Evolutionary conservation across 2,113 vertebrate genomes (phyloP).

Genomic region (Carassius auratus): DNA sequence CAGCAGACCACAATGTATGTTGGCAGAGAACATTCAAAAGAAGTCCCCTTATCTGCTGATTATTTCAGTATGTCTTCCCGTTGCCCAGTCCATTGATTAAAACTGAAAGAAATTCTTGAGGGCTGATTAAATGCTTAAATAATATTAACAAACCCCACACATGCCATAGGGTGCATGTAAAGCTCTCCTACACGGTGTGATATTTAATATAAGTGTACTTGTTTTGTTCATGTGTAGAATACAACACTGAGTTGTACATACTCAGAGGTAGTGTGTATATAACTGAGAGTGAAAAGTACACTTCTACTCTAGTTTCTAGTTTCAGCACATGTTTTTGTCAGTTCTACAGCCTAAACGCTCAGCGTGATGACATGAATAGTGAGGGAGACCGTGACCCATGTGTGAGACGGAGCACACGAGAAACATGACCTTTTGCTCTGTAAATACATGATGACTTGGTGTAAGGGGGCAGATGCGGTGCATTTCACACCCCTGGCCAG

Average conservation of each 20-base stretch:
- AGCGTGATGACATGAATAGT: conserved; percentile 4
- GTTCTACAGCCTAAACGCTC: conserved; percentile 29
- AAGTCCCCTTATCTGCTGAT: not conserved
- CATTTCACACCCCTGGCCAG: conserved; percentile 40
- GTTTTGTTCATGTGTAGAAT: conserved; percentile 12
- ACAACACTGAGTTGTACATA: conserved; percentile 45
- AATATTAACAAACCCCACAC: conserved; percentile 4
- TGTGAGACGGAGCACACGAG: conserved; percentile 57
- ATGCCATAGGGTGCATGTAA: not conserved
- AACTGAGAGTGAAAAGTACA: conserved; percentile 18
- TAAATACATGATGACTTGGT: conserved; percentile 59
- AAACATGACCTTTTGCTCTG: conserved; percentile 49
- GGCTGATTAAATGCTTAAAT: conserved; percentile 22
- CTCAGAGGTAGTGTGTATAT: conserved; percentile 51
- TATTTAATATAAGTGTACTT: conserved; percentile 1
- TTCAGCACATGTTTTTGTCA: conserved; percentile 18
- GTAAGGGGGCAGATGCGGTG: not conserved
- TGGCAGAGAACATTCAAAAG: not conserved
- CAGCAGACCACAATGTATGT: not conserved
- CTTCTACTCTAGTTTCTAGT: conserved; percentile 28
- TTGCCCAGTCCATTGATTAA: not conserved
- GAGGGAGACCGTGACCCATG: not conserved
- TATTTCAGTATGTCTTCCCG: not conserved
- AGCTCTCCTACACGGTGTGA: not conserved
- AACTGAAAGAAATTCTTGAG: not conserved